Conservation (phyloP, 2,888 invertebrate species). For the Lasioglossum pauxillum region DNA sequence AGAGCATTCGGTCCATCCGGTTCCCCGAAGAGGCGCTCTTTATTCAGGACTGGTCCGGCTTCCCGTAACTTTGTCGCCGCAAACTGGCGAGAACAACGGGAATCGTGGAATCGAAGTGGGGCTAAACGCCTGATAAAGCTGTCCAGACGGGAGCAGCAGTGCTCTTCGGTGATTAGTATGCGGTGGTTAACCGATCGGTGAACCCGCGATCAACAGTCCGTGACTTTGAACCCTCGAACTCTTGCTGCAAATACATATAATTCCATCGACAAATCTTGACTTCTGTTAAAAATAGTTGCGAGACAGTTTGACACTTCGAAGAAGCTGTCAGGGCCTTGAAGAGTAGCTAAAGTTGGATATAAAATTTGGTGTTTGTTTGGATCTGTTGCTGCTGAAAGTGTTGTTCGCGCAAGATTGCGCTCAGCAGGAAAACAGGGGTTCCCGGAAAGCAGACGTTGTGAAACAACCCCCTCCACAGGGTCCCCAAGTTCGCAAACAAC, state of each 20-base stretch:
- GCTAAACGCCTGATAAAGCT: constrained; percentile 52
- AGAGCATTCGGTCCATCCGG: constrained; percentile 28
- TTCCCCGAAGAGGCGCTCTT: constrained; percentile 7
- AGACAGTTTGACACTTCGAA: no score
- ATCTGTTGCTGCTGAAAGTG: neutral
- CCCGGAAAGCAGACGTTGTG: neutral
- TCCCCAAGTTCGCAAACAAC: neutral
- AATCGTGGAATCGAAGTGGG: constrained; percentile 49
- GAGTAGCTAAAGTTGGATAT: neutral
- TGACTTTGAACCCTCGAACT: constrained; percentile 31
- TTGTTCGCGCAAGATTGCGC: no score
- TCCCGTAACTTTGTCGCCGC: constrained; percentile 23
- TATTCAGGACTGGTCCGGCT: constrained; percentile 12
- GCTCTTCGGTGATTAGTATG: constrained; percentile 68
- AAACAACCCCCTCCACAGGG: neutral
- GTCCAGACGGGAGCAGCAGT: constrained; percentile 34
- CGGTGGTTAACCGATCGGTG: constrained; percentile 50
- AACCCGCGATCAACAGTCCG: constrained; percentile 32
- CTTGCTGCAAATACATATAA: neutral
- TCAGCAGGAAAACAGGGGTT: neutral
- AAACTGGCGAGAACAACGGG: constrained; percentile 14
- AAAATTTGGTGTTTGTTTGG: neutral
- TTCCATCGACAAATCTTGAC: neutral
- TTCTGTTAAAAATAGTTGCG: neutral
- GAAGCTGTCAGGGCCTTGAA: neutral